Base-by-base conservation (phyloP, 2,113 vertebrate genomes). In the Nerophis lumbriciformis region DNA sequence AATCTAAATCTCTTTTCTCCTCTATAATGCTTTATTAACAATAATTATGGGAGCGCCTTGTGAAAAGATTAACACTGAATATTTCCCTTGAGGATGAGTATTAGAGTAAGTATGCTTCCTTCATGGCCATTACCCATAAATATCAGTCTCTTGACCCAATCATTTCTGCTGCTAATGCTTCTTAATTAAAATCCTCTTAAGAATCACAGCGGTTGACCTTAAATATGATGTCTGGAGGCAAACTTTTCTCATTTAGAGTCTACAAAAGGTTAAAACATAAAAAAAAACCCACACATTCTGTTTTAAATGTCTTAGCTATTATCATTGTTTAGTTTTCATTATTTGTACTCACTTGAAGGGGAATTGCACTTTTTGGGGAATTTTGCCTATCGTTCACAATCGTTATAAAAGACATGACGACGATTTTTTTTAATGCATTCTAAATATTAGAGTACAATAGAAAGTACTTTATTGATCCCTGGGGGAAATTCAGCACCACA, bases 161-260 rank as follows among this genome's bases (percentile, higher is more conserved):
- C 65, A 76, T 77, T 74, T 77, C 65, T 74, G 63, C 63, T 78
- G 71, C 68, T 85, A 85, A 85, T 87, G 64, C 68, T 72, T 79
- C 79, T 85, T 81, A 87, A 88, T 89, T 88, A 77, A 84, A 85
- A 85, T 87, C 80, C 81, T 83, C 77, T 83, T 78, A 82, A 73
- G 71, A 75, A 72, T 76, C 68, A 77, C 59, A 53, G 59, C 52
- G 51, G 75, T 68, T 85, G 81, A 87, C 86, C 85, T 83, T 73
- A 44, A 21, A 44, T 57, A 38, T 44, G 16, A 44, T 57, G 39
- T 57, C 42, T 21, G 39, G 39, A 57, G 39, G 38, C 48, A 77
- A 72, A 73, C 42, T 58, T 74, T n/a, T 59, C 37, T 73, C 65
- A 57, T 79, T 81, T 39, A 61, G 16, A 57, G 21, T 48, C 49